phyloP scores from a whole-genome alignment of 2,797 vertebrate species.

The Hippocampus kuda region DNA sequence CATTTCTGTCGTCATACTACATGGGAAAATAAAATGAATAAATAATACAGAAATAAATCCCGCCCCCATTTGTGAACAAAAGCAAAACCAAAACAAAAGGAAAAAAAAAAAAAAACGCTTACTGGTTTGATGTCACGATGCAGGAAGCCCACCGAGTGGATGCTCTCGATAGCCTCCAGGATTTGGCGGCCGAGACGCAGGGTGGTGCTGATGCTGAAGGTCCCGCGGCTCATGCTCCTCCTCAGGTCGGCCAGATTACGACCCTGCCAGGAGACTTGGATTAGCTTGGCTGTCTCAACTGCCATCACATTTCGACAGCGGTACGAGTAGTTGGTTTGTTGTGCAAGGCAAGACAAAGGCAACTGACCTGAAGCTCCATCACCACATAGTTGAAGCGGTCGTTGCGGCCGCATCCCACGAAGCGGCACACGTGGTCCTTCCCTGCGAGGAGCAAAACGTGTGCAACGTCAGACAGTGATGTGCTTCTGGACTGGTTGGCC shows the following conservation, averaged over 20 bases:
- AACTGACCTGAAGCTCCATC: slow-evolving; percentile 94
- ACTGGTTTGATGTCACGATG: slow-evolving; percentile 98
- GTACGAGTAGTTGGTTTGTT: neutral
- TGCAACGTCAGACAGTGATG: neutral
- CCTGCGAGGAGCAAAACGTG: slow-evolving; percentile 59
- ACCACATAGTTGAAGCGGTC: slow-evolving; percentile 99
- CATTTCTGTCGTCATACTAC: no score
- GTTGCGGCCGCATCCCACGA: slow-evolving; percentile 95
- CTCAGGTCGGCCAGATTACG: slow-evolving; percentile 94
- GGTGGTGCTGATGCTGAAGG: slow-evolving; percentile 91
- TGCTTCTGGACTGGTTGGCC: neutral
- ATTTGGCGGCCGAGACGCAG: slow-evolving; percentile 92
- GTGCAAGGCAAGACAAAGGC: neutral
- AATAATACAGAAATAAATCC: neutral
- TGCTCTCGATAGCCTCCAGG: slow-evolving; percentile 94
- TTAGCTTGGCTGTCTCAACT: no score
- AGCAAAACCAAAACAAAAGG: neutral
- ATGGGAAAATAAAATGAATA: neutral
- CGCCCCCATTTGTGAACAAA: neutral
- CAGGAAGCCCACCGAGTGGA: slow-evolving; percentile 95
- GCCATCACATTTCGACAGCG: no score
- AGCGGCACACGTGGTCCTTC: slow-evolving; percentile 95
- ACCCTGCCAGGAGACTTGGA: slow-evolving; percentile 63
- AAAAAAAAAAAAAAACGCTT: slow-evolving; percentile 29
- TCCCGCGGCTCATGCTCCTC: slow-evolving; percentile 87